A percentile compares a stretch with the other conserved stretches of the same genome.
Conservation (phyloP, 2,113 vertebrate genomes). For the Gallinago jamesoni region DNA sequence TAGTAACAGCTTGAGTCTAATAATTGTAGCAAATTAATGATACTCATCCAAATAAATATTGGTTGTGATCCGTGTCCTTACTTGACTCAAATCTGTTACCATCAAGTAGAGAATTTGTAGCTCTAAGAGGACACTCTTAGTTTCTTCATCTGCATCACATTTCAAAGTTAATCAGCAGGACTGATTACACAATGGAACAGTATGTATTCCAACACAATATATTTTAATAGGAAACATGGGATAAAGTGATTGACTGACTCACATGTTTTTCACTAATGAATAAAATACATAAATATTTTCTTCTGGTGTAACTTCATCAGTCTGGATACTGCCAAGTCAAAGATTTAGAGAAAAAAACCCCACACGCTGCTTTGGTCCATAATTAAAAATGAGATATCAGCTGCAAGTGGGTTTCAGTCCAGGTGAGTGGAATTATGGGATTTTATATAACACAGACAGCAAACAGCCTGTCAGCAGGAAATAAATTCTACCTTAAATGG, state of each 20-base stretch:
- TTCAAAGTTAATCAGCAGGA: background rate
- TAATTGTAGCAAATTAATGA: background rate
- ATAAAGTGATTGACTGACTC: background rate
- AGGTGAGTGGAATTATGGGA: background rate
- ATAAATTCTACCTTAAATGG: background rate
- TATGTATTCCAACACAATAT: background rate
- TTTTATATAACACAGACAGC: background rate
- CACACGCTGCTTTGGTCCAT: background rate
- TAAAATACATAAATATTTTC: background rate
- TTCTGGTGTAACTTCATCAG: background rate
- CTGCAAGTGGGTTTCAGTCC: background rate
- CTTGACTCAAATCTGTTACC: background rate
- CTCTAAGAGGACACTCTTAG: too few relatives aligned
- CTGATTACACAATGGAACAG: too few relatives aligned
- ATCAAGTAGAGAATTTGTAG: background rate
- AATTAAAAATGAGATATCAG: background rate
- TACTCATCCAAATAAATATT: background rate
- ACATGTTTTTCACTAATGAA: background rate
- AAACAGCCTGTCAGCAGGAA: background rate
- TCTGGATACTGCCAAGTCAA: background rate
- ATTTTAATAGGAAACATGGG: background rate
- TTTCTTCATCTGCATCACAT: background rate
- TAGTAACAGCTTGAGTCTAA: background rate
- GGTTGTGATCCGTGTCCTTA: background rate
- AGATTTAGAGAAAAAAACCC: background rate